Evolutionary conservation across 2,113 vertebrate genomes (phyloP).

Genomic region (Mirza zaza): DNA sequence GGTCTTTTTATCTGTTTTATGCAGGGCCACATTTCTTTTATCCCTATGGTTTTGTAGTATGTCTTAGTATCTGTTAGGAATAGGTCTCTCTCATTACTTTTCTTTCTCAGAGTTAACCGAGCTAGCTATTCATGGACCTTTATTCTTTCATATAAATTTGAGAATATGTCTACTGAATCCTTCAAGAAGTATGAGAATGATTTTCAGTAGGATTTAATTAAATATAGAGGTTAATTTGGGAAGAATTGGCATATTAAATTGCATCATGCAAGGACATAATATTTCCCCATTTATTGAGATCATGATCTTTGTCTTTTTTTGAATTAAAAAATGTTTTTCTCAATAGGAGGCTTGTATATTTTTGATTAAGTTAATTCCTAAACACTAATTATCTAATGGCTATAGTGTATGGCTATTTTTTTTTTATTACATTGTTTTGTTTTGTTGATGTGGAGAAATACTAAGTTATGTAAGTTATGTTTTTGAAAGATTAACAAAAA

Average conservation of each 20-base stretch:
- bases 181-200: not conserved
- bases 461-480: not conserved
- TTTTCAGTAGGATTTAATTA: conserved; percentile 9
- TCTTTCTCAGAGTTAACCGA: not conserved
- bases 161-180: not conserved
- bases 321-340: not conserved
- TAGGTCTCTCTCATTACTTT: not conserved
- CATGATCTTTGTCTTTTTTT: not conserved
- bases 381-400: not conserved
- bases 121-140: not conserved
- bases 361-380: conserved; percentile 1
- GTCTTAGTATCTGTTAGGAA: not conserved
- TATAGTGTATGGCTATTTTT: not conserved
- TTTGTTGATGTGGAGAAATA: not conserved
- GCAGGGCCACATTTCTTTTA: not conserved
- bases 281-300: not conserved
- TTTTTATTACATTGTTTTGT: not conserved
- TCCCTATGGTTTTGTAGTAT: not conserved
- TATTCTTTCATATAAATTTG: not conserved
- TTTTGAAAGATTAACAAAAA: conserved; percentile 15
- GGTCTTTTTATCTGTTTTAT: not conserved
- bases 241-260: not conserved
- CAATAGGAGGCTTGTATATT: not conserved
- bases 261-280: not conserved
- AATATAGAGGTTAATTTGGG: not conserved